These are phyloP conservation scores for Chesias legatella DNA, from an alignment of 2,888 invertebrate genomes.

Conservation along the genomic window DNA sequence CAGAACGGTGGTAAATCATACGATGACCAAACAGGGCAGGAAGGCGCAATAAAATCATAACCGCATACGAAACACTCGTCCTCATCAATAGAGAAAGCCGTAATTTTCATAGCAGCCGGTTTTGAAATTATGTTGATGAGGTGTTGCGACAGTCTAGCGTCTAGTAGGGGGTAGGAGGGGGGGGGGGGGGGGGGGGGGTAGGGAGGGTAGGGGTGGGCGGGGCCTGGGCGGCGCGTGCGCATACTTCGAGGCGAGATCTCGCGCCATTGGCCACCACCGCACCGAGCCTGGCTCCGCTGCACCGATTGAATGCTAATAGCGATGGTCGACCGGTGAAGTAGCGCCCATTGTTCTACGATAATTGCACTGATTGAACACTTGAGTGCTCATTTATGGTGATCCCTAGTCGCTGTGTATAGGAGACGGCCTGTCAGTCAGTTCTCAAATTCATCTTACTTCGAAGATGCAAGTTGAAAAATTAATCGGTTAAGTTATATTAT, in stretches of 20 bases:
- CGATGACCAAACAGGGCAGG: background rate
- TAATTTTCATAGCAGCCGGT: conserved; percentile 13
- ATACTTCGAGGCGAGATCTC: conserved; percentile 18
- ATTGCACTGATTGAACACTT: conserved; percentile 17
- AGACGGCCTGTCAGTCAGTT: background rate
- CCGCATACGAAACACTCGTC: conserved; percentile 6
- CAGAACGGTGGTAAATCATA: background rate
- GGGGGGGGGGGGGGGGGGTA: conserved; percentile 28
- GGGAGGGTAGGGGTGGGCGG: conserved; percentile 35
- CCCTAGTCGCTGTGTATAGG: conserved; percentile 5
- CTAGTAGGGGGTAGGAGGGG: conserved; percentile 24
- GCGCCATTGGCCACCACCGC: conserved; percentile 21
- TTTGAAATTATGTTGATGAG: conserved; percentile 22
- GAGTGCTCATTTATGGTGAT: conserved; percentile 12
- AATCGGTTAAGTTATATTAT: too few relatives aligned
- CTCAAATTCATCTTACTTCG: too few relatives aligned
- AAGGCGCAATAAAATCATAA: conserved; percentile 7
- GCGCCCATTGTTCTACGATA: conserved; percentile 22
- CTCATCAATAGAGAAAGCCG: conserved; percentile 21
- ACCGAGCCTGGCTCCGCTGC: conserved; percentile 11
- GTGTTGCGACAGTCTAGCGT: conserved; percentile 24
- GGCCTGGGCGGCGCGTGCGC: conserved; percentile 49
- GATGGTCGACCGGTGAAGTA: conserved; percentile 20
- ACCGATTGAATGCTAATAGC: conserved; percentile 24
- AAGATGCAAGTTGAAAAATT: too few relatives aligned